phyloP scores from a whole-genome alignment of 2,888 invertebrate species.

The Platerodrilus igneus region DNA sequence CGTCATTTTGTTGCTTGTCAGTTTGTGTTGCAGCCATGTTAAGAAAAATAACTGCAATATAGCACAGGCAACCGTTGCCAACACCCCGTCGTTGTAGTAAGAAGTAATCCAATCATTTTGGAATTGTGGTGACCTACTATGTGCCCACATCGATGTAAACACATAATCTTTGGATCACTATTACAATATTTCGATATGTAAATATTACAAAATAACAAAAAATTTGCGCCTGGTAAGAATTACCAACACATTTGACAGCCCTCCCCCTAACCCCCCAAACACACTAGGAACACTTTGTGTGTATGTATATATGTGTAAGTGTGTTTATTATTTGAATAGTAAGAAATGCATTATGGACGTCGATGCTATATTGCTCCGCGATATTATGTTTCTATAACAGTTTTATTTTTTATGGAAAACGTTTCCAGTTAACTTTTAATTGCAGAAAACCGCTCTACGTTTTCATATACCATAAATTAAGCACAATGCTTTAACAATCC shows the following conservation, averaged over 20 bases:
- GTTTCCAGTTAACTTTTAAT: too few species aligned
- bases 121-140: slow-evolving; percentile 46
- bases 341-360: too few species aligned
- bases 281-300: too few species aligned
- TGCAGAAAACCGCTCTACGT: too few species aligned
- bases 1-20: slow-evolving; percentile 76
- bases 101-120: slow-evolving; percentile 46
- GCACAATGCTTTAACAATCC: too few species aligned
- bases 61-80: slow-evolving; percentile 54
- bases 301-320: too few species aligned
- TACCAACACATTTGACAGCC: slow-evolving; percentile 63
- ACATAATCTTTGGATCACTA: slow-evolving; percentile 48
- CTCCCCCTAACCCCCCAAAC: too few species aligned
- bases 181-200: slow-evolving; percentile 42
- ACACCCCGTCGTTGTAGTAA: slow-evolving; percentile 56
- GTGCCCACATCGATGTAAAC: slow-evolving; percentile 48
- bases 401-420: too few species aligned
- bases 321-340: too few species aligned
- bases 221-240: slow-evolving; percentile 48
- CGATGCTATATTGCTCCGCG: too few species aligned
- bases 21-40: slow-evolving; percentile 85
- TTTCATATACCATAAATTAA: too few species aligned
- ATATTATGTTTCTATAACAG: too few species aligned
- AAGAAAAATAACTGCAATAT: slow-evolving; percentile 49
- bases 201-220: slow-evolving; percentile 47